Percentiles rank a stretch among this genome's conserved stretches.
Conservation (phyloP, 2,113 vertebrate genomes). For the Cyphotilapia sp. region DNA sequence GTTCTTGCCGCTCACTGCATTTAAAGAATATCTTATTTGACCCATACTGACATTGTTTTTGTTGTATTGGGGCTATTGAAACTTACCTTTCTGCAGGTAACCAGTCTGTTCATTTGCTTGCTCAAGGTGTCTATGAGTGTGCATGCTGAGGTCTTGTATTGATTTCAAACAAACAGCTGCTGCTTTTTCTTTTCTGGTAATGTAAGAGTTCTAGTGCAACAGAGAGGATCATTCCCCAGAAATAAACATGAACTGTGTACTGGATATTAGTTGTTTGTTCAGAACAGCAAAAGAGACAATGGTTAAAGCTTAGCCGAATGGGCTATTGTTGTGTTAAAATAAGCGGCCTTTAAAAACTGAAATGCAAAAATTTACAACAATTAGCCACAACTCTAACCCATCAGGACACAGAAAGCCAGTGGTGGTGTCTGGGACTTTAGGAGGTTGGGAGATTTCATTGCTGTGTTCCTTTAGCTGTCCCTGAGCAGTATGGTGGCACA, state of each 20-base stretch:
- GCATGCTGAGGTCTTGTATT: not conserved
- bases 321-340: not conserved
- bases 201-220: not conserved
- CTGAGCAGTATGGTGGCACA: not conserved
- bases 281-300: not conserved
- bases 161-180: constrained; percentile 9
- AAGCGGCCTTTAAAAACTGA: not conserved
- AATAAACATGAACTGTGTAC: not conserved
- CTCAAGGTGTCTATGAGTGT: not conserved
- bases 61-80: not conserved
- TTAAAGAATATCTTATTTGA: not conserved
- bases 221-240: constrained; percentile 1
- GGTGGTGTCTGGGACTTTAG: not conserved
- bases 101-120: not conserved
- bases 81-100: not conserved
- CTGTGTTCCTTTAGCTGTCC: not conserved
- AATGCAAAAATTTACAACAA: not conserved
- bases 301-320: not conserved
- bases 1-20: not conserved
- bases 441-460: not conserved
- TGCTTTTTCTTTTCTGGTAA: not conserved
- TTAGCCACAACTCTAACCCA: not conserved
- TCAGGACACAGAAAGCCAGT: not conserved
- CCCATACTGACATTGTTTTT: not conserved
- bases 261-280: not conserved